Conservation (phyloP, 2,888 invertebrate species). For the Chrysolina haemoptera region DNA sequence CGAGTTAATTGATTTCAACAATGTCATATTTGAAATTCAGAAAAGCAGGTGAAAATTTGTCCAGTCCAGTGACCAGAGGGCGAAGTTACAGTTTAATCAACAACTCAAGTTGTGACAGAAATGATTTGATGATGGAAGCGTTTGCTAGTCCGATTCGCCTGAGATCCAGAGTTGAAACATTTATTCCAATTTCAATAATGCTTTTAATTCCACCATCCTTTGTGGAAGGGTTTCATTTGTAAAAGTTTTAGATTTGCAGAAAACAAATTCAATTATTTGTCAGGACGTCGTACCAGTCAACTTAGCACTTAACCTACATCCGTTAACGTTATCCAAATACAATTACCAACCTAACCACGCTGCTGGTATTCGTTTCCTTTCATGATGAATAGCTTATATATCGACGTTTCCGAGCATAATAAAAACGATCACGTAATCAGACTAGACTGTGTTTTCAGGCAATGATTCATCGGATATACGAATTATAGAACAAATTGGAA, state of each 20-base stretch:
- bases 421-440: slow-evolving; percentile 1
- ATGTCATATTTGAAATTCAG: too few species aligned
- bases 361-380: background rate
- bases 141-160: too few species aligned
- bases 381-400: background rate
- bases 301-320: background rate
- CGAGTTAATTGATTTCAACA: too few species aligned
- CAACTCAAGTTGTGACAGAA: too few species aligned
- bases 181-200: too few species aligned
- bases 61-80: too few species aligned
- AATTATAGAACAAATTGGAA: background rate
- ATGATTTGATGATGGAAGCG: too few species aligned
- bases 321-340: background rate
- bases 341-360: background rate
- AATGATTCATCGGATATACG: background rate
- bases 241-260: too few species aligned
- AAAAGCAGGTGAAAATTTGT: too few species aligned
- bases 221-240: background rate
- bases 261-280: background rate
- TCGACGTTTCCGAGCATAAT: background rate
- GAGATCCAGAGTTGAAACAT: too few species aligned
- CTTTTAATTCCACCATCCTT: background rate
- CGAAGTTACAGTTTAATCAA: too few species aligned
- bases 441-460: slow-evolving; percentile 1
- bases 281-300: background rate